phyloP scores from a whole-genome alignment of 2,888 invertebrate genomes.

The Nineta flava region DNA sequence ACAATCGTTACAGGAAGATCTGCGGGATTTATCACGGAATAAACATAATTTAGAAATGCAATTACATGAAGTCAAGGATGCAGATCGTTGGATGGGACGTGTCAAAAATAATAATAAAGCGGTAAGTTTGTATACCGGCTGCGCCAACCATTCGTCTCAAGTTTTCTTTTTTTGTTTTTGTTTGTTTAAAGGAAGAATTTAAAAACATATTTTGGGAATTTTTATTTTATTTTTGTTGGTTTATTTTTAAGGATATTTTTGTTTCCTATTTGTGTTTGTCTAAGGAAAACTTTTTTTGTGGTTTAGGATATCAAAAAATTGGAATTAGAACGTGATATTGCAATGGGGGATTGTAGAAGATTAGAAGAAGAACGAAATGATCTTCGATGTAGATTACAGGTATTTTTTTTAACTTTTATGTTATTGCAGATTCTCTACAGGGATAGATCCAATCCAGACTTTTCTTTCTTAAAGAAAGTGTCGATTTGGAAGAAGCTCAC shows the following conservation, averaged over 20 bases:
- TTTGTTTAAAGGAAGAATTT: too few relatives aligned
- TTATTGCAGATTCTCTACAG: not conserved
- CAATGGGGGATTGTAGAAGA: conserved; percentile 35
- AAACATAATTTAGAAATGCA: conserved; percentile 27
- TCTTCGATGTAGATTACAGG: conserved; percentile 37
- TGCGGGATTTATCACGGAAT: conserved; percentile 26
- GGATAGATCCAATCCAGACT: too few relatives aligned
- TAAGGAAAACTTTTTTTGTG: too few relatives aligned
- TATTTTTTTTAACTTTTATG: conserved; percentile 16
- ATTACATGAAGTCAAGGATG: conserved; percentile 19
- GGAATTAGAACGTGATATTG: conserved; percentile 37
- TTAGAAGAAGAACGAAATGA: conserved; percentile 42
- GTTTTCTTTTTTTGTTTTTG: too few relatives aligned
- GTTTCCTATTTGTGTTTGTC: too few relatives aligned
- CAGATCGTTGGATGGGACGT: conserved; percentile 11
- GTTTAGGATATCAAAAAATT: conserved; percentile 10
- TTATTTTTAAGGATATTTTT: too few relatives aligned
- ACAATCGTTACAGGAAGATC: conserved; percentile 26
- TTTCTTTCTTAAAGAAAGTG: too few relatives aligned
- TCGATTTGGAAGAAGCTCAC: too few relatives aligned
- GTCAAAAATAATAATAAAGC: not conserved
- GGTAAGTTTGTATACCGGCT: too few relatives aligned
- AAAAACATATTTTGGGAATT: too few relatives aligned
- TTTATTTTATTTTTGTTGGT: too few relatives aligned
- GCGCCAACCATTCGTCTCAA: too few relatives aligned